Conservation (phyloP, 2,113 vertebrate genomes). For the Rhinopomastus cyanomelas region DNA sequence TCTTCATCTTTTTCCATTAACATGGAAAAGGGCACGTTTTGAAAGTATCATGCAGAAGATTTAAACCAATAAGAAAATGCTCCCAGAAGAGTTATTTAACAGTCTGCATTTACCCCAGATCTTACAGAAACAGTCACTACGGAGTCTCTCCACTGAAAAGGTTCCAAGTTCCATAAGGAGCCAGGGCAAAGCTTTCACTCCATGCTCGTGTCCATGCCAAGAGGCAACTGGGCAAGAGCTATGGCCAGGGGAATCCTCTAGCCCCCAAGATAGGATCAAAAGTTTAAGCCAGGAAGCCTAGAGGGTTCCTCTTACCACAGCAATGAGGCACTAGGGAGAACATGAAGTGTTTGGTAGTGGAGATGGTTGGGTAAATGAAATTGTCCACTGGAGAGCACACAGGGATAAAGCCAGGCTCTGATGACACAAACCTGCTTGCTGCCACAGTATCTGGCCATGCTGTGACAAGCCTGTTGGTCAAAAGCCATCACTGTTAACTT, state of each 20-base stretch:
- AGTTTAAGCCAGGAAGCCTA: not conserved
- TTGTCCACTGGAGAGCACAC: not conserved
- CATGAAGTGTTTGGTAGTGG: not conserved
- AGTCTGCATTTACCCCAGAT: not conserved
- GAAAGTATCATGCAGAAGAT: not conserved
- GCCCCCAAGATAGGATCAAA: not conserved
- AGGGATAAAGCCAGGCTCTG: not conserved
- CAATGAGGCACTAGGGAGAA: not conserved
- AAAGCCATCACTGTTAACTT: not conserved
- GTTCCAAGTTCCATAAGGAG: not conserved
- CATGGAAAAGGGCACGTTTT: conserved; percentile 30
- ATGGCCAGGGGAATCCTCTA: not conserved
- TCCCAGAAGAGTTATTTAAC: not conserved
- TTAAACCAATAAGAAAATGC: not conserved
- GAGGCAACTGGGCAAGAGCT: not conserved
- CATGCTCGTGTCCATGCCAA: not conserved
- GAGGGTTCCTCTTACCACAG: not conserved
- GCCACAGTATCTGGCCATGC: not conserved
- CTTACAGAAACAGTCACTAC: not conserved
- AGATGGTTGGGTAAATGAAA: not conserved
- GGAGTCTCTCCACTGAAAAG: not conserved
- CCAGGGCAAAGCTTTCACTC: not conserved
- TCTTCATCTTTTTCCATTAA: conserved; percentile 19
- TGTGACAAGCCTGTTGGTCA: not conserved
- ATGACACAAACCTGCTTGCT: not conserved